Conservation (phyloP, 2,888 invertebrate species). For the Epistrophe grossulariae region DNA sequence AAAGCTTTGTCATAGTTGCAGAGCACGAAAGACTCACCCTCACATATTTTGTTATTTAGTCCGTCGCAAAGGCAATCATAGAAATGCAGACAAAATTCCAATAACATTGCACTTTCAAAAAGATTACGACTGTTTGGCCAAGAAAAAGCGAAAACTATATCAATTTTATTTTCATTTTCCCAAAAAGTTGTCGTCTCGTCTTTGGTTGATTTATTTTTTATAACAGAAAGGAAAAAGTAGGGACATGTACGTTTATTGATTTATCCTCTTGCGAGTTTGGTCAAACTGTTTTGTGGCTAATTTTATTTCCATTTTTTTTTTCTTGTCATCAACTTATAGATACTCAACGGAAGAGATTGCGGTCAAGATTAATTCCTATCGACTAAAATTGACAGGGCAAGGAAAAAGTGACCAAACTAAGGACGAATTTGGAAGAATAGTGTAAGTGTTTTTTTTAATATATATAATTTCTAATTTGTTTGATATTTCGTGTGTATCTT, state of each 20-base stretch:
- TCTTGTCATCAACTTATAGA: constrained; percentile 85
- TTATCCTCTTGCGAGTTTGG: constrained; percentile 18
- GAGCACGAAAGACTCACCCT: constrained; percentile 31
- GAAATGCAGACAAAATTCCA: constrained; percentile 64
- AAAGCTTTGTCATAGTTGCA: constrained; percentile 64
- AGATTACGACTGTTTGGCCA: constrained; percentile 1
- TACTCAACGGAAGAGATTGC: constrained; percentile 94
- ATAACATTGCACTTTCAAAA: constrained; percentile 56
- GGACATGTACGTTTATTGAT: constrained; percentile 62
- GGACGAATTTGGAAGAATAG: constrained; percentile 94
- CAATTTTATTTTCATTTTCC: constrained; percentile 43
- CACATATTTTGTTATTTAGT: constrained; percentile 13
- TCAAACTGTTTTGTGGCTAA: constrained; percentile 46
- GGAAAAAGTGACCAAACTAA: constrained; percentile 86
- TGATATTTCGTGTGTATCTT: constrained; percentile 20
- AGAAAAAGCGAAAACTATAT: constrained; percentile 26
- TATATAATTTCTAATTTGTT: background rate
- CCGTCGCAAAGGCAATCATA: constrained; percentile 58
- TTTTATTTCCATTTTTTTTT: constrained; percentile 29
- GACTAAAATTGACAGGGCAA: constrained; percentile 92
- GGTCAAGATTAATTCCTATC: constrained; percentile 93
- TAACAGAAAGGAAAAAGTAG: constrained; percentile 21
- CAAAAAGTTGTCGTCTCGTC: constrained; percentile 27
- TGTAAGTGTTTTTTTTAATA: constrained; percentile 85
- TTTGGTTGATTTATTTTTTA: constrained; percentile 1